Evolutionary conservation across 2,888 invertebrate genomes (phyloP), one percentile per base, ranked within the genome.

Genomic region (Acanthoscelides obtectus): DNA sequence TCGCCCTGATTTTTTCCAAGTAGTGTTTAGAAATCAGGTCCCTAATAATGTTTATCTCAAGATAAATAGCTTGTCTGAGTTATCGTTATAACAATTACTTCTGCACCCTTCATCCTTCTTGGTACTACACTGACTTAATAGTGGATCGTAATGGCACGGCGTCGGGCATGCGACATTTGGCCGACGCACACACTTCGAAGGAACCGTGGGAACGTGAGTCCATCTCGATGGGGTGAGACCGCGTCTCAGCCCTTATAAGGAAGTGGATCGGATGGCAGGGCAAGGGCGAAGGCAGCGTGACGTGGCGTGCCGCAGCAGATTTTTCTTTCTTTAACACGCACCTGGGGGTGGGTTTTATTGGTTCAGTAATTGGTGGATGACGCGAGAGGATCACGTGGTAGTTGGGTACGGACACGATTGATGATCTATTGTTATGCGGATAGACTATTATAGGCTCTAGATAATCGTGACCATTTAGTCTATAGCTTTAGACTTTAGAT

Each of bases 121-220:
- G n/a, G n/a, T n/a, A n/a, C n/a, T n/a, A n/a, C n/a, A n/a, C n/a
- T n/a, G n/a, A n/a, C 1, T 3, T 17, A 1, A 45, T 45, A 12
- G 45, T 45, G 45, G 45, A 45, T 45, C 12, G 45, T 45, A 45
- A 45, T 45, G 8, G 45, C 45, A 45, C 45, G 45, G 78, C 79
- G 79, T 78, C 72, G 69, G 77, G 79, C 79, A 78, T 81, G 79
- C 82, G 81, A 82, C 83, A 83, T 83, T 82, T 83, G 83, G 83
- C 77, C 77, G 80, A 80, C 81, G 82, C 72, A 22, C 68, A 70
- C 70, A 72, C 71, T 69, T 69, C 66, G 66, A 66, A 66, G 72
- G 72, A 74, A 80, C 77, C 82, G 81, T 81, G 82, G 82, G 82
- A 82, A 83, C 72, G 45, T 1, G 45, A 3, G 45, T 45, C 45